These are phyloP conservation scores for Glareola pratincola DNA, from an alignment of 2,113 vertebrate species.

Conservation along the genomic window DNA sequence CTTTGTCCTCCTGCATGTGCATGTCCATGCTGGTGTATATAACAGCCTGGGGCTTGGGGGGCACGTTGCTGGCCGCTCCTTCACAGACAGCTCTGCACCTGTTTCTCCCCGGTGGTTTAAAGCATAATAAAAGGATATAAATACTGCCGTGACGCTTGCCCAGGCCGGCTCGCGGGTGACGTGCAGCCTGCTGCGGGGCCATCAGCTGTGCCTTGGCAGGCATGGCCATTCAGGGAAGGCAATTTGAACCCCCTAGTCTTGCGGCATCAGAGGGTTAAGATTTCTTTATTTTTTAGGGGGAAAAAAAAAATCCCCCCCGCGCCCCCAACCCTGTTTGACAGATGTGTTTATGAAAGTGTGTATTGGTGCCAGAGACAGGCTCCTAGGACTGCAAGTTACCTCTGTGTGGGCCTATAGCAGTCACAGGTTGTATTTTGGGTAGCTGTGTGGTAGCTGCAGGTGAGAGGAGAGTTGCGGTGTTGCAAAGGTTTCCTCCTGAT, in stretches of 20 bases:
- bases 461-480: neutral
- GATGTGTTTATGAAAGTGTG: neutral
- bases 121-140: slow-evolving; percentile 65
- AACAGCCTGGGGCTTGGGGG: neutral
- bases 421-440: neutral
- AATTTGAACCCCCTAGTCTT: neutral
- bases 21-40: neutral
- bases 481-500: neutral
- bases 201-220: neutral
- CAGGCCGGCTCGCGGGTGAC: neutral
- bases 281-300: neutral
- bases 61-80: neutral
- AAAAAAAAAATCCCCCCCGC: fast-evolving
- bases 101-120: slow-evolving; percentile 42
- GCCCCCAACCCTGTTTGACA: neutral
- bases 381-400: neutral
- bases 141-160: slow-evolving; percentile 33
- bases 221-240: fast-evolving
- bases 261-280: neutral
- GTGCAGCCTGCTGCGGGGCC: neutral
- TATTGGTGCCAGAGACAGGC: neutral
- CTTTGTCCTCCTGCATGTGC: neutral
- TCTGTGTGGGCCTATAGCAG: neutral
- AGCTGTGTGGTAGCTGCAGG: neutral
- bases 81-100: slow-evolving; percentile 51